Evolutionary conservation across 2,888 invertebrate species (phyloP), one percentile per base, ranked within the genome.

Genomic region (Lycaena phlaeas): DNA sequence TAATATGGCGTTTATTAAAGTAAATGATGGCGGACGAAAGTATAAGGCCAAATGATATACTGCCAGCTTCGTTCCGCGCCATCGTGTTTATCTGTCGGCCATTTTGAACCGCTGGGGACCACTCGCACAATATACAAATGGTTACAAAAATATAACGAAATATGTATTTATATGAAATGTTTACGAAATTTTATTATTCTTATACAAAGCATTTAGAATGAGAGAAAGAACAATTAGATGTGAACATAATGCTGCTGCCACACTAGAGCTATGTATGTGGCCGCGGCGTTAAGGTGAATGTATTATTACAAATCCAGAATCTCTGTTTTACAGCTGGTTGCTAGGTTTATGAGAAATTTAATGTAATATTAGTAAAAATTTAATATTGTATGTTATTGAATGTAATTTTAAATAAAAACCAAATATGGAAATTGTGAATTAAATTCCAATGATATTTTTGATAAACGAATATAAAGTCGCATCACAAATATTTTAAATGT

Each of bases 321-420:
- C 31, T 31, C 34, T 34, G 34, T 34, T 12, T 14, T 18, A 22
- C 34, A 34, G 34, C 34, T 34, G 34, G 22, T 34, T 18, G 34
- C 18, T 22, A 34, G 34, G 22, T 34, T 22, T 17, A 18, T 18
- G 34, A 22, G 18, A 14, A 18, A 22, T n/a, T 22, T 22, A 34
- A 34, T 22, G 11, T 22, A 34, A 22, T 11, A 22, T 22, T 34
- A 34, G 22, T 12, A 12, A 22, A 34, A 34, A 12, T 18, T 18
- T 22, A 34, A 12, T 34, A 18, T 34, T 22, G 34, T 34, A 34
- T 34, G 9, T 34, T 11, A 34, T 34, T 22, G 22, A 34, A 34
- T 34, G 34, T 34, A 34, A 34, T 34, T 10, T 31, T 18, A 22
- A 34, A 34, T 22, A 6, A 12, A 34, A 34, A 18, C 34, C 18